Evolutionary conservation across 2,888 invertebrate genomes (phyloP).

Genomic region (Phyto melanocephala): DNA sequence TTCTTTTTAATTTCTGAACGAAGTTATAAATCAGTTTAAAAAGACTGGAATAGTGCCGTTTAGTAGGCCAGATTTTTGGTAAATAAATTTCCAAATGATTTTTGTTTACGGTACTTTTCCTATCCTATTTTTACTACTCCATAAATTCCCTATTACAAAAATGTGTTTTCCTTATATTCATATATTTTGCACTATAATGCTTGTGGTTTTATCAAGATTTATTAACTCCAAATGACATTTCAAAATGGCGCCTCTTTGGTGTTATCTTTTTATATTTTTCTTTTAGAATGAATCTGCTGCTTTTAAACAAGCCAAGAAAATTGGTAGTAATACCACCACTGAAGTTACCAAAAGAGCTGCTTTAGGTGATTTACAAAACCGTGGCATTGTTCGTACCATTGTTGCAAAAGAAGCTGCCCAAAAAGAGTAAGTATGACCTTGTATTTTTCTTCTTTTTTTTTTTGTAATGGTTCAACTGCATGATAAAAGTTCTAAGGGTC

Average conservation of each 20-base stretch:
- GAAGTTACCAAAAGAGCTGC: constrained; percentile 78
- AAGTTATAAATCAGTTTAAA: not conserved
- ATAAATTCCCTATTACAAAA: not conserved
- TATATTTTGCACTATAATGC: not conserved
- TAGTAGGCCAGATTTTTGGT: not conserved
- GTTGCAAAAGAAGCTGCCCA: constrained; percentile 71
- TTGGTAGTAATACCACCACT: constrained; percentile 70
- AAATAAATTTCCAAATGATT: not conserved
- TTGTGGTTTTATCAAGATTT: constrained; percentile 8
- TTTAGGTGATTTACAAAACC: constrained; percentile 80
- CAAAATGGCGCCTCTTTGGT: constrained; percentile 2
- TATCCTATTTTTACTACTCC: not conserved
- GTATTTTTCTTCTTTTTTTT: too few species aligned
- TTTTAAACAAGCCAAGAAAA: constrained; percentile 72
- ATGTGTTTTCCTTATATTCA: not conserved
- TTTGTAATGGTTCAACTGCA: too few species aligned
- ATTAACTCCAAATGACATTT: not conserved
- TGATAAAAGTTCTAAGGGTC: too few species aligned
- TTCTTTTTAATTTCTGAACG: too few species aligned
- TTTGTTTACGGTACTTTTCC: constrained; percentile 48
- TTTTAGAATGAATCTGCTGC: constrained; percentile 74
- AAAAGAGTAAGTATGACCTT: constrained; percentile 75
- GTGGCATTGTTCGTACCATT: constrained; percentile 74
- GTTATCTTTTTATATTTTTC: not conserved
- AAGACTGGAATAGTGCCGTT: constrained; percentile 42